Conservation (phyloP, 2,888 invertebrate species). For the Campopleginae sp. region DNA sequence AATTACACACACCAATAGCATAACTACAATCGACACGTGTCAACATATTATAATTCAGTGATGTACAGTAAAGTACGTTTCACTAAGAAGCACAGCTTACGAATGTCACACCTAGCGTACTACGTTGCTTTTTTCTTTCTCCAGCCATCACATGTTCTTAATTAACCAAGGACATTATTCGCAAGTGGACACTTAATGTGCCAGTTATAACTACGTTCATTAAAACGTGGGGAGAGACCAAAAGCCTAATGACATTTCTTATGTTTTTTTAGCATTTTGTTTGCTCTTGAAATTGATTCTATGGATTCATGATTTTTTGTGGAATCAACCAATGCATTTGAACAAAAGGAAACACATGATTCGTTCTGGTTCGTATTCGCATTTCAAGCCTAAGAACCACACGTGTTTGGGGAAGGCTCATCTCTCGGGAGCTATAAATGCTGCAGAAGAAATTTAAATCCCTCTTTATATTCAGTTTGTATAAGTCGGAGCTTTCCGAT, state of each 20-base stretch:
- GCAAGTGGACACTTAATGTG: conserved; percentile 40
- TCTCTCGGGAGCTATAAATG: conserved; percentile 21
- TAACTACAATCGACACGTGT: conserved; percentile 32
- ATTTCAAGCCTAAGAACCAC: conserved; percentile 7
- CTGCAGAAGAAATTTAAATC: conserved; percentile 29
- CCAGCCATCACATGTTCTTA: conserved; percentile 21
- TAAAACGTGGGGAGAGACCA: conserved; percentile 35
- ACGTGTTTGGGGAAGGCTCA: neutral
- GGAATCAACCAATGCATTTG: neutral
- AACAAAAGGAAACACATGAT: neutral
- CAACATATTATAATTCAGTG: neutral
- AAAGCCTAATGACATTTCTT: conserved; percentile 37
- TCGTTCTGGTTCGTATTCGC: conserved; percentile 11
- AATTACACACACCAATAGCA: conserved; percentile 36
- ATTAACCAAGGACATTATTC: conserved; percentile 57
- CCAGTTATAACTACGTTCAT: conserved; percentile 34
- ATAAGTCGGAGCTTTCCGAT: neutral
- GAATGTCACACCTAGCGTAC: conserved; percentile 47
- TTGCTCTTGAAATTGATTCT: neutral
- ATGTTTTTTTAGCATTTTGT: conserved; percentile 32
- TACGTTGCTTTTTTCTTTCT: conserved; percentile 14
- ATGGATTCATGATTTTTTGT: neutral
- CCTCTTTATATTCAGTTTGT: neutral
- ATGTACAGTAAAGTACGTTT: conserved; percentile 20
- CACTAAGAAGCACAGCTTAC: conserved; percentile 57